A percentile compares a stretch with the other conserved stretches of the same genome.
Evolutionary conservation across 2,888 invertebrate genomes (phyloP).

Genomic region (Apamea crenata): DNA sequence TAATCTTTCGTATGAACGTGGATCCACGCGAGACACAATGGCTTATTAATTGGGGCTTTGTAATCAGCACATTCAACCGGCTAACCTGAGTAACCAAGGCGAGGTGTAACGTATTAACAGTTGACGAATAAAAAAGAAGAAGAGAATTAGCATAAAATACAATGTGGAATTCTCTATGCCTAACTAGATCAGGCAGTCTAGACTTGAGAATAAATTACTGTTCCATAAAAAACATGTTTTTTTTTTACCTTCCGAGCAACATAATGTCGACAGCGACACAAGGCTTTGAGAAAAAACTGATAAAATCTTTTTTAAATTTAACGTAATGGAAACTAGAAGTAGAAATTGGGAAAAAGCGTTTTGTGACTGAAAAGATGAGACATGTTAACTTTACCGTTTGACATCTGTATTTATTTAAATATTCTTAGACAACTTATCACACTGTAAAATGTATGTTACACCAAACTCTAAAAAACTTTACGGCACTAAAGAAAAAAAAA

Average conservation of each 20-base stretch:
- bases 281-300: background rate
- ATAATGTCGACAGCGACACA: too few relatives aligned
- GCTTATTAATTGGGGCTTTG: background rate
- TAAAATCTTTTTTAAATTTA: background rate
- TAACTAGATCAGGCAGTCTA: background rate
- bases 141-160: background rate
- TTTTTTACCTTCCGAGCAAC: background rate
- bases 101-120: background rate
- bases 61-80: too few relatives aligned
- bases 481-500: background rate
- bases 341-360: background rate
- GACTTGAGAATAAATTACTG: background rate
- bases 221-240: background rate
- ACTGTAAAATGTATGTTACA: constrained; percentile 19
- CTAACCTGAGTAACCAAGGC: background rate
- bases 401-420: constrained; percentile 54
- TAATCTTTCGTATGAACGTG: background rate
- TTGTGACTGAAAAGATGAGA: background rate
- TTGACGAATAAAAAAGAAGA: background rate
- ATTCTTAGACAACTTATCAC: constrained; percentile 35
- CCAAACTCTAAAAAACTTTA: background rate
- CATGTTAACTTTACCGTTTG: constrained; percentile 42
- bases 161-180: background rate
- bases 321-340: background rate
- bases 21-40: background rate